A percentile compares a stretch with the other conserved stretches of the same genome.
Conservation (phyloP, 2,797 vertebrate species). For the Chromis chromis region DNA sequence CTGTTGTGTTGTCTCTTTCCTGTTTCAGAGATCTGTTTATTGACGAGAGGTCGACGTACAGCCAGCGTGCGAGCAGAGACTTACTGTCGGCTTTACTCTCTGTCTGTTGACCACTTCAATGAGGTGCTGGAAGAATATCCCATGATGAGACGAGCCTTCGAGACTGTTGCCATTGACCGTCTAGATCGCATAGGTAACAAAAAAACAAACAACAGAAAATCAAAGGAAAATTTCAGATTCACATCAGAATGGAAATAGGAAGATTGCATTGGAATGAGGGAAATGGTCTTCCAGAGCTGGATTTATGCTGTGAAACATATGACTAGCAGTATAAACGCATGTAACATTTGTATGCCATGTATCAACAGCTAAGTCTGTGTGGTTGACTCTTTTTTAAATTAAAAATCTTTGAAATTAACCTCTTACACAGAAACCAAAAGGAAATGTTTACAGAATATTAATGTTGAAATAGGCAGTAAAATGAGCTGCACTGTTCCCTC, state of each 20-base stretch:
- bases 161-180: constrained; percentile 95
- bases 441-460: constrained; percentile 33
- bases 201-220: neutral
- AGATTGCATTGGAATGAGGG: too few relatives aligned
- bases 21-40: constrained; percentile 91
- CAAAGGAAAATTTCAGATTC: neutral
- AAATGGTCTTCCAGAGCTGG: neutral
- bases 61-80: constrained; percentile 93
- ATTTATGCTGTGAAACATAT: too few relatives aligned
- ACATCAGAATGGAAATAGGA: neutral
- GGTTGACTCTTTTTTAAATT: too few relatives aligned
- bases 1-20: constrained; percentile 14
- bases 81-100: constrained; percentile 92
- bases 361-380: too few relatives aligned
- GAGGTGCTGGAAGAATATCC: constrained; percentile 96
- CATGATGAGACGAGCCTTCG: constrained; percentile 95
- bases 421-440: constrained; percentile 1
- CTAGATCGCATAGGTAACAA: constrained; percentile 91
- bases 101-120: constrained; percentile 95
- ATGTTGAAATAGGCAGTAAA: constrained; percentile 55
- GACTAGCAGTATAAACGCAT: neutral
- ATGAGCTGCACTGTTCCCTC: constrained; percentile 57
- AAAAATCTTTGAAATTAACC: constrained; percentile 4
- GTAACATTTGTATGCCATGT: neutral
- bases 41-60: constrained; percentile 92